Evolutionary conservation across 2,797 vertebrate genomes (phyloP), one percentile per base, ranked within the genome.

Genomic region (Ptychadena robeensis): DNA sequence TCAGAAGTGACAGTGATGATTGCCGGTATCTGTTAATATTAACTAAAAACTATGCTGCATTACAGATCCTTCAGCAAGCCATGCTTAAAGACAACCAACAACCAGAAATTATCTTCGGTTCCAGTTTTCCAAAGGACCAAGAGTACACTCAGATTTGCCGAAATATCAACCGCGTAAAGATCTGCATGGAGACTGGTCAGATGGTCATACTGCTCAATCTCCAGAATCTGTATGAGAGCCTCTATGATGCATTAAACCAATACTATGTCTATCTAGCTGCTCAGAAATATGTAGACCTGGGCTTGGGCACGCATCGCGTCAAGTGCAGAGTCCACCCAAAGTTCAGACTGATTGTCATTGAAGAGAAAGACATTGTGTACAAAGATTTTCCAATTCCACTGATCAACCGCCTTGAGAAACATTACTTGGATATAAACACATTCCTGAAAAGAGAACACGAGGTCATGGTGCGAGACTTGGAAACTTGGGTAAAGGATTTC

Each of bases 391-490:
- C 98, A 57, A 95, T 99, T 85, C 98, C 98, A 0, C 93, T 99
- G 59, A 97, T 99, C 87, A 99, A 99, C 92, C 94, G 98, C 27
- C 93, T 99, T 84, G 98, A 99, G 86, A 99, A 99, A 87, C 97
- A 99, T 90, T 99, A 96, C 88, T 88, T 99, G 87, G 98, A 99
- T 87, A 94, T 98, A 77, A 90, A 92, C 79, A 97, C 95, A 0
- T 91, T 98, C 44, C 92, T 99, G 76, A 92, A 93, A 82, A 70
- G n/a, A 9, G 90, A 91, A 18, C 95, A 98, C 83, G 95, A 89
- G 76, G 87, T 34, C 30, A 73, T 92, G 0, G 96, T 95, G 74
- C 1, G 53, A 0, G 90, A 93, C 71, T 88, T 99, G 83, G 64
- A 92, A 83, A 82, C 5, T 0, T 99, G 98, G 98, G 96, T 95